Base-by-base conservation (phyloP, 2,113 vertebrate genomes). In the Laterallus jamaicensis region DNA sequence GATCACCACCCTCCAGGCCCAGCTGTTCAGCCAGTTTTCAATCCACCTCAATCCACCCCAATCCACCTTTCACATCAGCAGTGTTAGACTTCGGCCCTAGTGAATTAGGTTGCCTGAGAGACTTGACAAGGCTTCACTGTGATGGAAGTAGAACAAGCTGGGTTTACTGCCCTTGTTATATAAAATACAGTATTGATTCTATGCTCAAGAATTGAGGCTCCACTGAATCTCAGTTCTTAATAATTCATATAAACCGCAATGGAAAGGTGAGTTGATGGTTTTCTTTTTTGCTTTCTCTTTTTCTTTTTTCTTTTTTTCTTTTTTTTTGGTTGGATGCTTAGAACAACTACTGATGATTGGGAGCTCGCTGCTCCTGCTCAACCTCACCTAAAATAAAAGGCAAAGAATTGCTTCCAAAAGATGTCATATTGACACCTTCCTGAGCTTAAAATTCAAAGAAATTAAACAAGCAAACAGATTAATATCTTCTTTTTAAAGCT, bases 131-230 rank as follows among this genome's bases (percentile, higher is more conserved):
- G 47, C 50, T 95, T 90, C 82, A 32, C 70, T 81, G 79, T 15
- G 9, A 70, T 94, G 75, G 93, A 90, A 97, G 60, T 68, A 90
- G 90, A 93, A 82, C 55, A 69, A 82, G 59, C 47, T 88, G 82
- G 82, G 21, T 80, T 87, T 96, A 66, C 40, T 94, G 92, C 75
- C n/a, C 82, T 70, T 86, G 92, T 93, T 95, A 93, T 82, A 97
- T 96, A 95, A 96, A 95, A 96, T 93, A 80, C 5, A 88, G 55
- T 97, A 97, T 97, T 86, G 96, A 96, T 97, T 96, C 90, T 66
- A 3, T 82, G 82, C 71, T 93, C 71, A 63, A 82, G 86, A 94
- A 67, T 6, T 96, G 93, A 95, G 82, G 71, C 92, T 94, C 6
- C 67, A 63, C 84, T 93, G 92, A 94, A 94, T 95, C 93, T 94